Evolutionary conservation across 2,888 invertebrate species (phyloP), one percentile per base, ranked within the genome.

Genomic region (Laspeyria flexula): DNA sequence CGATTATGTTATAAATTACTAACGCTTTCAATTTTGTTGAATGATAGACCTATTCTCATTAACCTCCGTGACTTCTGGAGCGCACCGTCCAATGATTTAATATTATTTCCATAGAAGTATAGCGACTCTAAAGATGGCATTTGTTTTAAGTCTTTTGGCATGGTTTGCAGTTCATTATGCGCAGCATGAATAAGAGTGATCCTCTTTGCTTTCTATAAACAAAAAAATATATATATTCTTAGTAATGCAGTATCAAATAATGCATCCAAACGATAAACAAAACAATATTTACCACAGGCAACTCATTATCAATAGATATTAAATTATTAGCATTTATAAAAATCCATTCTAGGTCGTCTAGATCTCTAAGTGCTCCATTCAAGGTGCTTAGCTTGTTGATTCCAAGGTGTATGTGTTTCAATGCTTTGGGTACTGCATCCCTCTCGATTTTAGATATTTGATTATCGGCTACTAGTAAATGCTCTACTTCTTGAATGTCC

Each of bases 261-360:
- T 15, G 3, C 5, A 13, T 11, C 15, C 4, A 21, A 37, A 5
- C 6, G 3, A 10, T 11, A 4, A 21, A 11, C 4, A 34, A 18
- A 1, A 16, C 3, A 30, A 72, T 47, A 66, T 93, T 94, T 76
- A 93, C 93, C 59, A 94, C 90, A 1, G 97, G 97, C 56, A 97
- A 81, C 83, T 97, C 95, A 37, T 95, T 94, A 39, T 97, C 97
- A 67, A 97, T 90, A 21, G 95, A 93, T 52, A 94, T 94, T 49
- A 97, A 89, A 65, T 95, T 94, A 82, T 97, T 97, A 46, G 94
- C 93, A 76, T 96, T 96, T 41, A 97, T 94, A 66, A 96, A 95
- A 39, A 97, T 92, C 94, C 96, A 96, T 73, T 95, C 95, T 54
- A 97, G 86, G 55, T 95, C 94, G 55, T 94, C 94, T 40, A 97